Evolutionary conservation across 2,113 vertebrate species (phyloP), one percentile per base, ranked within the genome.

Genomic region (Syngnathus typhle): DNA sequence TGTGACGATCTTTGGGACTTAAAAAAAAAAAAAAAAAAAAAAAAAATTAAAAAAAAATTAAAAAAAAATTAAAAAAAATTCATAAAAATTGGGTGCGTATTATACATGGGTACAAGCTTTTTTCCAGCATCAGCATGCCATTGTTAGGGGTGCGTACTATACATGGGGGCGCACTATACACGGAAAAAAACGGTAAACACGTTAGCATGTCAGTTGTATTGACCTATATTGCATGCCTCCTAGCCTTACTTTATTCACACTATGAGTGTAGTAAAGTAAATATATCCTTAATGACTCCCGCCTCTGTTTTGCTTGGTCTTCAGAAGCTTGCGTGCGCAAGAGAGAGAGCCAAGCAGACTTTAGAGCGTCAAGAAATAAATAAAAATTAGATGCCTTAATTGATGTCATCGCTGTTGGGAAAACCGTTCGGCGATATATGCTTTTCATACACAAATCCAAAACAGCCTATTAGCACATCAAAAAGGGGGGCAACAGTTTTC

Each of bases 391-490:
- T 46, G 59, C 82, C 83, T 85, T 84, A 87, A 88, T 84, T 87
- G 80, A 89, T 88, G 82, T 69, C 36, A 74, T 82, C 64, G 83
- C 86, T 84, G 67, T 75, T 82, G 82, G 86, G 85, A 83, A 81
- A 74, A 84, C 84, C 83, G 71, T 74, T 82, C 68, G 66, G 64
- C 1, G 4, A 76, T 73, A 81, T 79, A 79, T 85, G 85, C 82
- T 73, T 84, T 69, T 82, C 78, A 81, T 74, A 86, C 76, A 80
- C 73, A 85, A 85, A 88, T 83, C 81, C 74, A 84, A 52, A 87
- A 79, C 78, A 77, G 61, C 77, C 71, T 70, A 88, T 88, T 87
- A 81, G 62, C 84, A 90, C 78, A 88, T 89, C 88, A 89, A 88
- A 90, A 81, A 67, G 64, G 58, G 27, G 13, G 63, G 15, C 61